These are phyloP conservation scores for Mormyrus lacerda DNA, from an alignment of 2,113 vertebrate genomes.

Conservation along the genomic window DNA sequence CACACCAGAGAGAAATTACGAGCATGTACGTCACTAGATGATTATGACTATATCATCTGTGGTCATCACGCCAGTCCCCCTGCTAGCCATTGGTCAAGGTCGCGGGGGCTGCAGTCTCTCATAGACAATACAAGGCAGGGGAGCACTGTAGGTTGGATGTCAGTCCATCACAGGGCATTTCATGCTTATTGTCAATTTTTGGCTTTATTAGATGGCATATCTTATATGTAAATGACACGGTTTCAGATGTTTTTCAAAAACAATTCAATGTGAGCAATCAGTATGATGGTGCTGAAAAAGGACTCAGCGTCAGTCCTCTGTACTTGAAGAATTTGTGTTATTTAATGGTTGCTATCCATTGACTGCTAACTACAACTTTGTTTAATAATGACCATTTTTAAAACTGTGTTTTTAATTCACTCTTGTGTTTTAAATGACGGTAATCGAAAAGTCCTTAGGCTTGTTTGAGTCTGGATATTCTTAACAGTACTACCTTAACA, in stretches of 20 bases:
- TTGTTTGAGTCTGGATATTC: neutral
- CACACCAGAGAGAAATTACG: neutral
- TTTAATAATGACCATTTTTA: neutral
- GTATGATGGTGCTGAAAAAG: neutral
- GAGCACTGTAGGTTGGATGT: neutral
- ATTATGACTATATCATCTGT: neutral
- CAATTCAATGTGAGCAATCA: neutral
- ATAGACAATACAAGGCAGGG: neutral
- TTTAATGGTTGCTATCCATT: neutral
- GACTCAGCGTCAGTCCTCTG: neutral
- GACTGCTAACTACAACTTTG: neutral
- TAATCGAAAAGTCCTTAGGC: neutral
- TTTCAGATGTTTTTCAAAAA: neutral
- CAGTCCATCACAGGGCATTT: neutral
- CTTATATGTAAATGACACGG: too few species aligned
- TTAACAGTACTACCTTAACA: neutral
- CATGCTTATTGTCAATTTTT: neutral
- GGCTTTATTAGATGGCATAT: neutral
- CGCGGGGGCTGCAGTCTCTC: too few species aligned
- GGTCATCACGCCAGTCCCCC: neutral
- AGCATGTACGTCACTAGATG: neutral
- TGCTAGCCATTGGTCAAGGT: too few species aligned
- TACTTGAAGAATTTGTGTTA: neutral
- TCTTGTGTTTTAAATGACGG: neutral
- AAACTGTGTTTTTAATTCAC: neutral